These are phyloP conservation scores for Sebastes nivosus DNA, from an alignment of 2,797 vertebrate species.

Conservation along the genomic window DNA sequence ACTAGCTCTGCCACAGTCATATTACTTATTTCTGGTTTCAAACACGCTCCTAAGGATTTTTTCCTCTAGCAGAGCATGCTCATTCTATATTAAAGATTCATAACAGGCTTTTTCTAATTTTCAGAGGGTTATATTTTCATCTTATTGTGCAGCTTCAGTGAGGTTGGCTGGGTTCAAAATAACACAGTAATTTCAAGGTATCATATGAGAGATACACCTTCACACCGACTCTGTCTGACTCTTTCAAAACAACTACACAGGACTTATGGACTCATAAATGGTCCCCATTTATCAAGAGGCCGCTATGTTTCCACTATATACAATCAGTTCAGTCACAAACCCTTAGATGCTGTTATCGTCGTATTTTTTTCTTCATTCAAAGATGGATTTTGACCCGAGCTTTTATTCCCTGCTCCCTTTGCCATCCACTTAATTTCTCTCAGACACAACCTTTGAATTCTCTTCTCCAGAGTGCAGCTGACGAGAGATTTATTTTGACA, in stretches of 20 bases:
- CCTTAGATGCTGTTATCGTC: neutral
- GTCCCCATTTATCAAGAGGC: constrained; percentile 18
- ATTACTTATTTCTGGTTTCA: constrained; percentile 44
- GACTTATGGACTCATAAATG: constrained; percentile 16
- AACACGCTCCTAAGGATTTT: constrained; percentile 15
- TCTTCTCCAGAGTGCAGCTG: constrained; percentile 1
- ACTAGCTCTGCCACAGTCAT: constrained; percentile 22
- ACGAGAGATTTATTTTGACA: constrained; percentile 25
- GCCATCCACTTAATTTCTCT: constrained; percentile 18
- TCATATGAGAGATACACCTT: constrained; percentile 24
- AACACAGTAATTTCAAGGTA: constrained; percentile 40
- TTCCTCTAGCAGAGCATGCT: constrained; percentile 33
- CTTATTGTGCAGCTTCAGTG: constrained; percentile 36
- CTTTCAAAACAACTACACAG: constrained; percentile 20
- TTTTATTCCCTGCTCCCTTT: neutral
- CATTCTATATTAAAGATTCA: constrained; percentile 56
- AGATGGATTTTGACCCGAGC: neutral
- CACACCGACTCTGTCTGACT: neutral
- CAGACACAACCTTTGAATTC: constrained; percentile 1
- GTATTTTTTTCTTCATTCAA: neutral
- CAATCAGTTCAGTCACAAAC: constrained; percentile 5
- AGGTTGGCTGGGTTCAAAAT: constrained; percentile 42
- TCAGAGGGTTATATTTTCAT: constrained; percentile 52
- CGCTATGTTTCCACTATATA: neutral
- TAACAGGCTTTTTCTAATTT: constrained; percentile 37